A percentile compares a stretch with the other conserved stretches of the same genome.
Evolutionary conservation across 2,888 invertebrate species (phyloP).

Genomic region (Pterostichus madidus): DNA sequence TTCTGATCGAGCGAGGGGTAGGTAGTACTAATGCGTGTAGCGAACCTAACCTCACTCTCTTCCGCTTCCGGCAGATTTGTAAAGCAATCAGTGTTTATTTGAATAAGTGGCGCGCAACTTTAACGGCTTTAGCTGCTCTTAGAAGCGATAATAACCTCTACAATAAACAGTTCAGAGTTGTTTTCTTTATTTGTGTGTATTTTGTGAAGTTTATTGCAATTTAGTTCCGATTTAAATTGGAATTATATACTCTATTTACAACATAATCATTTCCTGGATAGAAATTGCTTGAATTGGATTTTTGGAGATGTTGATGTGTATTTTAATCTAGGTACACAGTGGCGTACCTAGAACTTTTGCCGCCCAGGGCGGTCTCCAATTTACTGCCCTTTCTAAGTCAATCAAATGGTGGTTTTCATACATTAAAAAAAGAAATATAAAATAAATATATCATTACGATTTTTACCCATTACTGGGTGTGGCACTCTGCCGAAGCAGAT

Average conservation of each 20-base stretch:
- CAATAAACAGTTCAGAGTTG: conserved; percentile 29
- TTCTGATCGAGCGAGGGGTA: neutral
- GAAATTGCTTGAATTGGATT: no score
- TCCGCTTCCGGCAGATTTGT: conserved; percentile 14
- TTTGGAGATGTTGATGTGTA: no score
- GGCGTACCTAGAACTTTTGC: no score
- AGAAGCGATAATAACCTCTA: conserved; percentile 38
- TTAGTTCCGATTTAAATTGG: neutral
- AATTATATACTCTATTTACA: conserved; percentile 30
- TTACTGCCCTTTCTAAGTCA: no score
- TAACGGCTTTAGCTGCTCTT: conserved; percentile 18
- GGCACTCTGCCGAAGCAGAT: no score
- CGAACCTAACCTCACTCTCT: neutral
- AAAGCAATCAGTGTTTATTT: conserved; percentile 55
- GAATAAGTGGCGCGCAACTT: conserved; percentile 43
- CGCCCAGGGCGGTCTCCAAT: no score
- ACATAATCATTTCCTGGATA: neutral
- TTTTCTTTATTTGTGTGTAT: conserved; percentile 44
- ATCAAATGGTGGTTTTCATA: no score
- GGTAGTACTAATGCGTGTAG: neutral
- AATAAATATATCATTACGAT: no score
- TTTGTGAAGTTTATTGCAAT: conserved; percentile 47
- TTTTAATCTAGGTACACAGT: no score
- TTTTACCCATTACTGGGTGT: no score
- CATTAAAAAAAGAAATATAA: no score